These are phyloP conservation scores for Pelosia muscerda DNA, from an alignment of 2,888 invertebrate species.

Conservation along the genomic window DNA sequence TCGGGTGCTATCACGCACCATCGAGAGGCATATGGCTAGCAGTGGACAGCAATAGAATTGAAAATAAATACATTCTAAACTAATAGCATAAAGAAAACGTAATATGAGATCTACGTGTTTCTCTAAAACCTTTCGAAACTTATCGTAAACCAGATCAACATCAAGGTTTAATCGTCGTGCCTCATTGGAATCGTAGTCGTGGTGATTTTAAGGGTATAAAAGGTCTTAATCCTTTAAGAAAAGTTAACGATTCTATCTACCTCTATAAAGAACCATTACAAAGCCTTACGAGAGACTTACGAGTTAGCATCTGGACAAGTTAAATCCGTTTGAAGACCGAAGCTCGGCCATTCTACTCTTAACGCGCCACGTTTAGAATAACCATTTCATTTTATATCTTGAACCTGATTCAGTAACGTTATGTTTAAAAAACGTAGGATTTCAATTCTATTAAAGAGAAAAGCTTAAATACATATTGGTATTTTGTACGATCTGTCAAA, in stretches of 20 bases:
- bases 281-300: not conserved
- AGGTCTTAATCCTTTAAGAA: not conserved
- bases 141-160: too few relatives aligned
- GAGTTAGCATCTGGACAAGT: conserved; percentile 9
- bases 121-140: too few relatives aligned
- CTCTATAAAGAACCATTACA: not conserved
- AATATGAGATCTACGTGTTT: too few relatives aligned
- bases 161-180: too few relatives aligned
- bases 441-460: not conserved
- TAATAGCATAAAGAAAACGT: too few relatives aligned
- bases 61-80: too few relatives aligned
- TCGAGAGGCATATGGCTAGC: too few relatives aligned
- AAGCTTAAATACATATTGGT: too few relatives aligned
- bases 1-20: too few relatives aligned
- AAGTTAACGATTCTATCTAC: not conserved
- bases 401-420: not conserved
- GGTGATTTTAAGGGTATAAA: not conserved
- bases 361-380: not conserved
- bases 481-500: too few relatives aligned
- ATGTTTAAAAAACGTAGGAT: not conserved
- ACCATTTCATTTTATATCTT: not conserved
- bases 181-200: not conserved
- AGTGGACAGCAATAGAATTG: too few relatives aligned
- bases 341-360: not conserved
- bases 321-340: conserved; percentile 13